Evolutionary conservation across 1,140 invertebrate species (phyloP).

Genomic region (Colletes gigas): DNA sequence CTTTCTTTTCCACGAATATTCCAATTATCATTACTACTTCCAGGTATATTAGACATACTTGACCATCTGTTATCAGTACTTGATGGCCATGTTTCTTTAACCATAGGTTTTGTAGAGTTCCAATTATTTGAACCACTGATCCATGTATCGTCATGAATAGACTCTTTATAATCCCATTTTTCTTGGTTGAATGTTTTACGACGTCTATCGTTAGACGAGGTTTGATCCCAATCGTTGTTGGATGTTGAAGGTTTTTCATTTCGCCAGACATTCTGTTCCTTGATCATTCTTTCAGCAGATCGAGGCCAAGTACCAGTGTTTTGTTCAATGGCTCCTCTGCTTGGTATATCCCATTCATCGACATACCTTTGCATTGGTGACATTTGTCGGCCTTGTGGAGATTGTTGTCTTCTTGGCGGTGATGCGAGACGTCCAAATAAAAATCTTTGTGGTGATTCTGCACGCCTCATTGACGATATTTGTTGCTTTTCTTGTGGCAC

Average conservation of each 20-base stretch:
- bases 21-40: slow-evolving; percentile 62
- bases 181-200: slow-evolving; percentile 40
- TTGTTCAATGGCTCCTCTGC: slow-evolving; percentile 71
- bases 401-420: slow-evolving; percentile 50
- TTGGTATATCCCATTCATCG: slow-evolving; percentile 79
- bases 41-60: slow-evolving; percentile 25
- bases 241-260: slow-evolving; percentile 42
- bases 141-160: slow-evolving; percentile 21
- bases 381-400: slow-evolving; percentile 52
- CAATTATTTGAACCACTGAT: slow-evolving; percentile 48
- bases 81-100: slow-evolving; percentile 56
- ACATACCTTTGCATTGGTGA: slow-evolving; percentile 60
- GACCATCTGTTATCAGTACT: slow-evolving; percentile 45
- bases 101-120: slow-evolving; percentile 52
- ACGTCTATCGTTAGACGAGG: slow-evolving; percentile 52
- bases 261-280: slow-evolving; percentile 53
- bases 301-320: slow-evolving; percentile 55
- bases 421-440: slow-evolving; percentile 23
- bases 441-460: slow-evolving; percentile 31
- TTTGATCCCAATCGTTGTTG: slow-evolving; percentile 51
- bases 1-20: slow-evolving; percentile 67
- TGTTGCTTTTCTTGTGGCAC: slow-evolving; percentile 40
- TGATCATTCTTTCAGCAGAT: slow-evolving; percentile 43
- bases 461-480: slow-evolving; percentile 42
- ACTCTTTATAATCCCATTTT: slow-evolving; percentile 46